Evolutionary conservation across 1,140 invertebrate species (phyloP).

Genomic region (Lepidurus packardi): DNA sequence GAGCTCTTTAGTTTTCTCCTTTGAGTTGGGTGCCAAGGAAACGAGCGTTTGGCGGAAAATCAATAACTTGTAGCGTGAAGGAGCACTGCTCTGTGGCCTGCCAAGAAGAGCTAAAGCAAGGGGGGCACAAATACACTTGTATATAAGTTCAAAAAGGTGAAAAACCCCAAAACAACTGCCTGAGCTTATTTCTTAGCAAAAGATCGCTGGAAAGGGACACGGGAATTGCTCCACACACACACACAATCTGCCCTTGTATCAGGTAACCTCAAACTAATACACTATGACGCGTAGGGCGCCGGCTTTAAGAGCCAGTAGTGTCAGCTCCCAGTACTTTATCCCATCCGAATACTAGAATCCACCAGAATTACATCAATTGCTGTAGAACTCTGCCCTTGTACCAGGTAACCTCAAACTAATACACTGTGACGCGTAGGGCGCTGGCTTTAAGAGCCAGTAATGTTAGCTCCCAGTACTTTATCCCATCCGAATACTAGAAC

Average conservation of each 20-base stretch:
- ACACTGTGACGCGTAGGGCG: neutral
- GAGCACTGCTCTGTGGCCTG: neutral
- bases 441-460: neutral
- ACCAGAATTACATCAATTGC: too few species aligned
- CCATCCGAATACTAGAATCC: neutral
- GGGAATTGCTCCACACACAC: neutral
- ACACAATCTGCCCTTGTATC: neutral
- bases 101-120: neutral
- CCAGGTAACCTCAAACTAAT: constrained; percentile 6
- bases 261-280: constrained; percentile 8
- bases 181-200: neutral
- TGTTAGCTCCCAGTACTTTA: neutral
- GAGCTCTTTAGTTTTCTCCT: constrained; percentile 18
- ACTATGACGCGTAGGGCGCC: neutral
- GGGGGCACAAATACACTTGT: constrained; percentile 2
- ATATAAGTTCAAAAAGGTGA: neutral
- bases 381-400: too few species aligned
- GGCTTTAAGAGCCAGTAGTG: neutral
- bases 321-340: neutral
- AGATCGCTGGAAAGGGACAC: neutral
- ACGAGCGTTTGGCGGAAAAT: neutral
- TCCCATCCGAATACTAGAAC: neutral
- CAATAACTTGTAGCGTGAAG: constrained; percentile 11
- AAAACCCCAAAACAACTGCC: neutral
- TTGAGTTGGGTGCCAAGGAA: constrained; percentile 18